These are phyloP conservation scores for Wiebesia pumilae DNA, from an alignment of 1,140 invertebrate genomes.

Conservation along the genomic window DNA sequence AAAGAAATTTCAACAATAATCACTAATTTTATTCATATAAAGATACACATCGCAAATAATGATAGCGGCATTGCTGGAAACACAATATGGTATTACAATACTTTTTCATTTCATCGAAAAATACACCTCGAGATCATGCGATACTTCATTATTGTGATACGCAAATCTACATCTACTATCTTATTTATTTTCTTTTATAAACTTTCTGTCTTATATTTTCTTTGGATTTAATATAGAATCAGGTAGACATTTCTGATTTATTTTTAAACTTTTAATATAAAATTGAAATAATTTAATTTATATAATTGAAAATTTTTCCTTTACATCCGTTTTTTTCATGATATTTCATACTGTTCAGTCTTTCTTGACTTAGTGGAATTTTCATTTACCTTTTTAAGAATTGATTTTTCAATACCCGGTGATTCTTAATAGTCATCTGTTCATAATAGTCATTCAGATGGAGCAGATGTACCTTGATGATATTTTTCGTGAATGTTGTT, in stretches of 20 bases:
- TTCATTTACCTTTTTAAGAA: background rate
- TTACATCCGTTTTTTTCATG: background rate
- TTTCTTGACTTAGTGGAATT: background rate
- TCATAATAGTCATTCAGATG: background rate
- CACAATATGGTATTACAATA: slow-evolving; percentile 12
- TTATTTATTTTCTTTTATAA: slow-evolving; percentile 15
- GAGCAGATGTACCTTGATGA: background rate
- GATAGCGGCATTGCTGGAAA: slow-evolving; percentile 63
- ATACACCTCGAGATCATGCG: slow-evolving; percentile 7
- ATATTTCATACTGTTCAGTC: background rate
- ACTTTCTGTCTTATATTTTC: background rate
- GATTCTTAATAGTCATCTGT: too few relatives aligned
- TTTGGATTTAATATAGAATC: slow-evolving; percentile 28
- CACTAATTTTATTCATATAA: slow-evolving; percentile 72
- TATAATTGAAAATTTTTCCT: too few relatives aligned
- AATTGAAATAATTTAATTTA: too few relatives aligned
- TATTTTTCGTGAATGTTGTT: background rate
- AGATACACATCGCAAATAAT: slow-evolving; percentile 71
- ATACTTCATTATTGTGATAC: background rate
- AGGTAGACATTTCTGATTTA: background rate
- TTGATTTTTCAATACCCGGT: background rate
- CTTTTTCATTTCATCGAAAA: slow-evolving; percentile 29
- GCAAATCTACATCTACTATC: background rate
- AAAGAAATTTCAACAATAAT: slow-evolving; percentile 63
- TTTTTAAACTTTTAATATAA: slow-evolving; percentile 31